Evolutionary conservation across 1,140 invertebrate species (phyloP).

Genomic region (Drosophila sechellia): DNA sequence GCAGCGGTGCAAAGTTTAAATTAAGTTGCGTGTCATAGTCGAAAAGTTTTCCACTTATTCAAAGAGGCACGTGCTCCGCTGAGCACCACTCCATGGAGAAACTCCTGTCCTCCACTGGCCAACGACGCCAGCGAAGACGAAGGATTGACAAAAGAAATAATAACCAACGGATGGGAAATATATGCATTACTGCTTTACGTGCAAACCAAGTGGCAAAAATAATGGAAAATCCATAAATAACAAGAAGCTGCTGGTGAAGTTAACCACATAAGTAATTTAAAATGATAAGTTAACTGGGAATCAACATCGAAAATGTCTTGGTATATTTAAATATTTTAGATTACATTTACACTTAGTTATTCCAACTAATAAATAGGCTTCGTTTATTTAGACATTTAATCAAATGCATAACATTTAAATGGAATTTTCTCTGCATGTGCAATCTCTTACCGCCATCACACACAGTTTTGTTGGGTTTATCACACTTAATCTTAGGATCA

Average conservation of each 20-base stretch:
- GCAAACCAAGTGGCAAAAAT: neutral
- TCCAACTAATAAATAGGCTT: constrained; percentile 33
- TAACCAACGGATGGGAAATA: constrained; percentile 2
- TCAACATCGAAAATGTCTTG: too few species aligned
- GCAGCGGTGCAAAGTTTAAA: constrained; percentile 63
- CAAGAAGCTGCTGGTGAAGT: neutral
- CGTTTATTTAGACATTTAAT: constrained; percentile 37
- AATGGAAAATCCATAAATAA: neutral
- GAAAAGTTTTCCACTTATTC: constrained; percentile 65
- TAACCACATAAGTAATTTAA: neutral
- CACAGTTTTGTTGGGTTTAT: constrained; percentile 29
- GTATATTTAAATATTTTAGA: too few species aligned
- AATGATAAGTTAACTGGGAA: neutral
- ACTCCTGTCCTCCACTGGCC: constrained; percentile 8
- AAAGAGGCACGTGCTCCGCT: constrained; percentile 29
- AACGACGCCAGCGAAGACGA: neutral
- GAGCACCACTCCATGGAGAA: neutral
- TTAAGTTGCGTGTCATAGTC: constrained; percentile 77
- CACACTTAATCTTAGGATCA: constrained; percentile 42
- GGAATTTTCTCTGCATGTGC: constrained; percentile 23
- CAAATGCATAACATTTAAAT: constrained; percentile 42
- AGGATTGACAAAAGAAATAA: neutral
- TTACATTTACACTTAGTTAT: too few species aligned
- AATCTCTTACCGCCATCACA: neutral
- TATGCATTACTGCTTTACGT: constrained; percentile 3